Evolutionary conservation across 2,888 invertebrate species (phyloP).

Genomic region (Deroplatys truncata): DNA sequence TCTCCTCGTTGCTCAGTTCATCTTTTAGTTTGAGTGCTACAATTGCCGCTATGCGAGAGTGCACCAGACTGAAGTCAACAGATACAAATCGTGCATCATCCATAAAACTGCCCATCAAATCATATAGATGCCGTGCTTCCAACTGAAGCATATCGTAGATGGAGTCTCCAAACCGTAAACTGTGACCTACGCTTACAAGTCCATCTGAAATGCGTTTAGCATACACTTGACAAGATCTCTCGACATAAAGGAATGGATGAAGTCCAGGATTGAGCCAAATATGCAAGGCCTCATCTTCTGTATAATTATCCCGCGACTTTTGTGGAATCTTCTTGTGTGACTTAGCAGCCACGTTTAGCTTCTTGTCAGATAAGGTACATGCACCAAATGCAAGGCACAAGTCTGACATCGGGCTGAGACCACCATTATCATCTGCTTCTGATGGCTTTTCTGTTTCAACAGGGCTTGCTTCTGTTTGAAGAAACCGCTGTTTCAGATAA

Average conservation of each 20-base stretch:
- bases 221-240: slow-evolving; percentile 54
- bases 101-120: slow-evolving; percentile 64
- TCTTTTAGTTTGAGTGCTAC: slow-evolving; percentile 55
- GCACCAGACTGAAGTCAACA: slow-evolving; percentile 61
- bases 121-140: slow-evolving; percentile 65
- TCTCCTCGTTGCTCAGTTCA: slow-evolving; percentile 37
- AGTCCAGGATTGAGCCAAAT: slow-evolving; percentile 20
- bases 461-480: neutral
- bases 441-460: neutral
- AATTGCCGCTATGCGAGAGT: slow-evolving; percentile 60
- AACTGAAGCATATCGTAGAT: slow-evolving; percentile 57
- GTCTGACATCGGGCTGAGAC: slow-evolving; percentile 55
- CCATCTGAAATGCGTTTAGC: slow-evolving; percentile 66
- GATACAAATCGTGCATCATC: slow-evolving; percentile 53
- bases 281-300: slow-evolving; percentile 16
- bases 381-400: slow-evolving; percentile 56
- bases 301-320: neutral
- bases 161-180: slow-evolving; percentile 40
- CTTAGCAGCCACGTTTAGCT: neutral
- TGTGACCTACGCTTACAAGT: slow-evolving; percentile 42
- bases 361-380: slow-evolving; percentile 48
- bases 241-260: slow-evolving; percentile 53
- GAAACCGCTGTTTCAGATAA: slow-evolving; percentile 59
- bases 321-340: too few species aligned
- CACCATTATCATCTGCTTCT: slow-evolving; percentile 17